These are phyloP conservation scores for Ellobium chinense DNA, from an alignment of 2,888 invertebrate genomes.

Conservation along the genomic window DNA sequence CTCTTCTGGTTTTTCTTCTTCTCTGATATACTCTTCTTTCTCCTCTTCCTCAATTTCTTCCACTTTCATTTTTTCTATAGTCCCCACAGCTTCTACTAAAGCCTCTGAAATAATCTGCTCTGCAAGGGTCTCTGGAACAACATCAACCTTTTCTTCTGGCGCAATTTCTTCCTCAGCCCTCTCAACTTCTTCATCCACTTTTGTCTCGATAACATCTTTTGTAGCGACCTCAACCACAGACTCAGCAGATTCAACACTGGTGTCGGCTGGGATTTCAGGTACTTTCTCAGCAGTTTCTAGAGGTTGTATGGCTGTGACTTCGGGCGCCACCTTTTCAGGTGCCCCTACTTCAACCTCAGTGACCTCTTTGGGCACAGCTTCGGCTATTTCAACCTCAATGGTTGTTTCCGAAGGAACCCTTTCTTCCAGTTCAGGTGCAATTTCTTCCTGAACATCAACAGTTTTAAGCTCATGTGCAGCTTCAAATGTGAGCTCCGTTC, in stretches of 20 bases:
- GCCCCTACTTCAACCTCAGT: constrained; percentile 30
- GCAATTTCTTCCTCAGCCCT: constrained; percentile 9
- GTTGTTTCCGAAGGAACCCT: constrained; percentile 6
- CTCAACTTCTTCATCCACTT: constrained; percentile 5
- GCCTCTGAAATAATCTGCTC: constrained; percentile 32
- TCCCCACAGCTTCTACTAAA: constrained; percentile 24
- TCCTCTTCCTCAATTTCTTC: constrained; percentile 39
- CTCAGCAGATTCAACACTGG: constrained; percentile 32
- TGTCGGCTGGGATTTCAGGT: constrained; percentile 7
- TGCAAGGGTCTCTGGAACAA: constrained; percentile 17
- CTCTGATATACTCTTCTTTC: constrained; percentile 26
- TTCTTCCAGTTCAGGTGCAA: constrained; percentile 7
- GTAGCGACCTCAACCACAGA: constrained; percentile 32
- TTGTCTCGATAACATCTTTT: constrained; percentile 34
- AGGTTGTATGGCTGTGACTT: not conserved
- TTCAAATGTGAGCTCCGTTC: constrained; percentile 46
- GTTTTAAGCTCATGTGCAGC: constrained; percentile 45
- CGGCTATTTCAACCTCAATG: constrained; percentile 27
- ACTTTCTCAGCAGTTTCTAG: constrained; percentile 10
- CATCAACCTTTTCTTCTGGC: not conserved
- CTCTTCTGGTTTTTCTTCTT: not conserved
- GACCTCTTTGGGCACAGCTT: constrained; percentile 32
- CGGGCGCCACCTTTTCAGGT: not conserved
- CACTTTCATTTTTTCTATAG: constrained; percentile 24
- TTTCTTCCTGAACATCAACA: constrained; percentile 51